A percentile compares a stretch with the other conserved stretches of the same genome.
These are phyloP conservation scores for Drosophila nigromelanica DNA, from an alignment of 1,140 invertebrate species.

Conservation along the genomic window DNA sequence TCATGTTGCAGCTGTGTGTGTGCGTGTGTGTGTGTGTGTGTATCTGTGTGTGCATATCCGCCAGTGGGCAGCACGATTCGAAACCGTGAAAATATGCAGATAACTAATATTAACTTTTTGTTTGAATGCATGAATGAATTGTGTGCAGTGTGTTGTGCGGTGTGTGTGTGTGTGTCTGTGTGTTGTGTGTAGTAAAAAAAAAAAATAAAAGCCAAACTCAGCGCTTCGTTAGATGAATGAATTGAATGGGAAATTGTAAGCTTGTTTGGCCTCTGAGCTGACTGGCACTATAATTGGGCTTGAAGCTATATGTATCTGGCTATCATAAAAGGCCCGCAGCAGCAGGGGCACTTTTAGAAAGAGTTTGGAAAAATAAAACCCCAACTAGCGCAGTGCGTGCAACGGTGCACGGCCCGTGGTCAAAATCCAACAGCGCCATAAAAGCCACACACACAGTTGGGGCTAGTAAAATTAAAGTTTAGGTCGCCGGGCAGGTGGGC, in stretches of 20 bases:
- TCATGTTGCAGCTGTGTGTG: neutral
- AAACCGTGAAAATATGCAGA: constrained; percentile 82
- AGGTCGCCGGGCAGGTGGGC: constrained; percentile 20
- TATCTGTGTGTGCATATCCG: constrained; percentile 57
- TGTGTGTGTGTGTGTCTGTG: constrained; percentile 12
- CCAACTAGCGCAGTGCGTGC: constrained; percentile 56
- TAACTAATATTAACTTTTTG: constrained; percentile 81
- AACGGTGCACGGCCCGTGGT: constrained; percentile 42
- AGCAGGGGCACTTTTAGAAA: constrained; percentile 10
- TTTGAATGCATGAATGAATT: constrained; percentile 79
- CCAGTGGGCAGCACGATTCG: constrained; percentile 71
- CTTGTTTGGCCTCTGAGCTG: constrained; percentile 34
- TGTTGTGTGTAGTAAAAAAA: constrained; percentile 44
- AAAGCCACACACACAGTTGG: constrained; percentile 61
- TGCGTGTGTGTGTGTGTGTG: constrained; percentile 21
- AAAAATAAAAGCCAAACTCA: constrained; percentile 5
- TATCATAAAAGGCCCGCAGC: constrained; percentile 22
- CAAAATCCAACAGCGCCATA: constrained; percentile 44
- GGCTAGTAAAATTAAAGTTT: constrained; percentile 41
- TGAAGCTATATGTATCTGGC: constrained; percentile 7
- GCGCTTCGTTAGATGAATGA: constrained; percentile 61
- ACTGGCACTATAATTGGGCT: constrained; percentile 59
- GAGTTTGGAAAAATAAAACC: constrained; percentile 7
- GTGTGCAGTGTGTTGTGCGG: constrained; percentile 29
- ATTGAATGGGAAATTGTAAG: constrained; percentile 47